Base-by-base conservation (phyloP, 2,113 vertebrate species). In the Maccullochella peelii region DNA sequence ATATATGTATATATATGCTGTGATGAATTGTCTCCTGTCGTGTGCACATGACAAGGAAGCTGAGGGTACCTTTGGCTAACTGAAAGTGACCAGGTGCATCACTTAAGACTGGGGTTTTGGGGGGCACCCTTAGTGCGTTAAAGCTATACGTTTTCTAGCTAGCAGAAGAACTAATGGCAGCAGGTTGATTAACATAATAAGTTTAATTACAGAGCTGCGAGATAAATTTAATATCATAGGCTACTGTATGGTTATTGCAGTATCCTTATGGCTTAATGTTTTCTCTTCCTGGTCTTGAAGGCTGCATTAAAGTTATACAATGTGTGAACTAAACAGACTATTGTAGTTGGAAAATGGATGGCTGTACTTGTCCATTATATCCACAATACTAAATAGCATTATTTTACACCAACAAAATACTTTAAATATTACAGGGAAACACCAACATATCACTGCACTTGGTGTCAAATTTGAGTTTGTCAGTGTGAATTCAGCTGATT, bases 31-130 rank as follows among this genome's bases (percentile, higher is more conserved):
- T 20, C 50, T 67, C 61, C 78, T 79, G 86, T 86, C 84, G 50
- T 67, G 75, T 76, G 72, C 82, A 89, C 82, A 86, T 66, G 62
- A 81, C 75, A 36, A 44, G 16, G 59, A 18, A 9, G 5, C n/a
- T 38, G 27, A 5, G 62, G 61, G 52, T 55, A n/a, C 6, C 33
- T 30, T 1, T 33, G n/a, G 4, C 30, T 69, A 16, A 15, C 61
- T 25, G 4, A 11, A 21, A 30, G 30, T 1, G 36, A 73, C 25
- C 85, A 36, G 59, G 83, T 70, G 84, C 49, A 65, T 79, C 80
- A 27, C 20, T 40, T 40, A 55, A 4, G 21, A 30, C 33, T 1
- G 18, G 59, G 57, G 61, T 36, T 23, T 57, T 27, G 59, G 63
- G 11, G 61, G 65, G 6, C 47, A 47, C 15, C 25, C 0, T 25